Evolutionary conservation across 53 echinoderm and acorn worm genomes (phyloP), one percentile per base, ranked within the genome.

Genomic region (Paelopatides confundens): DNA sequence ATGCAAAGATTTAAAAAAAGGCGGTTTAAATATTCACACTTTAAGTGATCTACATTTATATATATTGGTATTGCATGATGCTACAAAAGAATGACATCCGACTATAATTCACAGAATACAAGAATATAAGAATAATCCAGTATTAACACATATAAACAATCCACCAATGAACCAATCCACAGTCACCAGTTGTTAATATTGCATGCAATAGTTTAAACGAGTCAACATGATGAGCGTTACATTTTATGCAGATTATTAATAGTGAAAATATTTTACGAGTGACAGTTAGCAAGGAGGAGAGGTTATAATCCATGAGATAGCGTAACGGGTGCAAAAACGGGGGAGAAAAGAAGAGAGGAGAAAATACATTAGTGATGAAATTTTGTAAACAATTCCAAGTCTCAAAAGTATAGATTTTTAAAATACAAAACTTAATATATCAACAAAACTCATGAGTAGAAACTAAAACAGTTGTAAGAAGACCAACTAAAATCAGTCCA

Each of bases 261-360:
- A 48, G 14, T 9, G 48, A 48, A 48, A 48, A 18, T 6, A 58
- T 58, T 18, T 58, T 23, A 58, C n/a, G 58, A 23, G 24, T n/a
- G n/a, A 54, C n/a, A 58, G 58, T 58, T 58, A 58, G 24, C 58
- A 26, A 21, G n/a, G n/a, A n/a, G n/a, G n/a, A n/a, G 65, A 63
- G 65, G 63, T 63, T 54, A n/a, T n/a, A 39, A 62, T 77, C 85
- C 47, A 78, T 74, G 68, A 67, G 43, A 53, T 21, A 30, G 31
- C 62, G 39, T 37, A 36, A 29, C 37, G 38, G 81, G 43, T 48
- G 82, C 77, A 51, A 82, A 74, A 71, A 46, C 64, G 64, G 85
- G 66, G 71, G 69, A 88, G 84, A 85, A 85, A 81, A 88, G 47
- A 77, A 77, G 74, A 68, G 47, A 68, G 30, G 46, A 69, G 21